These are phyloP conservation scores for Lymantria dispar DNA, from an alignment of 2,888 invertebrate species.

Conservation along the genomic window DNA sequence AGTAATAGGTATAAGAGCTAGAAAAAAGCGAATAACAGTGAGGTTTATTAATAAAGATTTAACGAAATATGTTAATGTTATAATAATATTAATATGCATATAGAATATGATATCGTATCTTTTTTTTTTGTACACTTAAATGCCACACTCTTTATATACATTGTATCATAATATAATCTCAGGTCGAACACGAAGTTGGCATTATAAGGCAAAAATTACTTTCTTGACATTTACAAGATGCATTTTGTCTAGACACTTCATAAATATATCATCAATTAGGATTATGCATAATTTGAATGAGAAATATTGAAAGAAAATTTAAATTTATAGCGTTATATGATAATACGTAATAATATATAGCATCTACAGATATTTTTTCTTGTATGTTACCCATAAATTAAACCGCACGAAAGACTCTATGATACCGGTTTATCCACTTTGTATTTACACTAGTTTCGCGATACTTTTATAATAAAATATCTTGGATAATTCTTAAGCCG, in stretches of 20 bases:
- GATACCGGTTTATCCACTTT: background rate
- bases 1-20: too few species aligned
- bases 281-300: conserved; percentile 36
- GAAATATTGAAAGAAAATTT: conserved; percentile 41
- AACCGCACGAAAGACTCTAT: conserved; percentile 8
- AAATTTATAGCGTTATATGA: background rate
- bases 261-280: conserved; percentile 47
- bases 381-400: conserved; percentile 46
- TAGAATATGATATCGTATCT: too few species aligned
- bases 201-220: conserved; percentile 35
- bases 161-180: conserved; percentile 12
- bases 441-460: too few species aligned
- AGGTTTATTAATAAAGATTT: too few species aligned
- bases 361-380: conserved; percentile 39
- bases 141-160: too few species aligned
- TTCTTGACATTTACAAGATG: conserved; percentile 35
- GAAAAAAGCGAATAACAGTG: too few species aligned
- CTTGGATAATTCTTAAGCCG: too few species aligned
- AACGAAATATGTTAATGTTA: too few species aligned
- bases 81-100: too few species aligned
- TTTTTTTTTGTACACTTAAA: too few species aligned
- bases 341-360: conserved; percentile 27
- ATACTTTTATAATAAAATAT: too few species aligned
- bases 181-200: conserved; percentile 30
- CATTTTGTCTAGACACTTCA: conserved; percentile 37